A percentile compares a stretch with the other conserved stretches of the same genome.
These are phyloP conservation scores for Margarornis squamiger DNA, from an alignment of 2,797 vertebrate genomes.

Conservation along the genomic window DNA sequence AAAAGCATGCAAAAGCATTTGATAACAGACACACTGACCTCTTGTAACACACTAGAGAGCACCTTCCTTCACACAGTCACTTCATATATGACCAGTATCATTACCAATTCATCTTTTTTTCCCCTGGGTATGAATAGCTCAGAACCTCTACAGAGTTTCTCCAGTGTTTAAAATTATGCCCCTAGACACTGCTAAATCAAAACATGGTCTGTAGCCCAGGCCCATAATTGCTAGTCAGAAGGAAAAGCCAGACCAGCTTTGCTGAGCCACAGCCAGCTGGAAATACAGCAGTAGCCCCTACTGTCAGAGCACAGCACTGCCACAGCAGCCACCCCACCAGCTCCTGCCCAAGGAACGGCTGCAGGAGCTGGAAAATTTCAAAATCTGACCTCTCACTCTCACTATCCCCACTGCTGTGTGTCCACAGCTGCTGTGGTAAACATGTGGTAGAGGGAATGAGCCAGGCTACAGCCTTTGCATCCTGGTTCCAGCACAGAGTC, in stretches of 20 bases:
- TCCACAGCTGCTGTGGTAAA: not conserved
- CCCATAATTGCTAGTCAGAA: not conserved
- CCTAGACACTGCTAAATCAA: not conserved
- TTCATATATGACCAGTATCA: rapidly evolving
- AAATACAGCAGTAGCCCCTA: not conserved
- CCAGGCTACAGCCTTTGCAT: not conserved
- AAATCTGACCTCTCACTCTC: rapidly evolving
- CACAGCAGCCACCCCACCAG: not conserved
- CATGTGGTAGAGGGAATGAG: not conserved
- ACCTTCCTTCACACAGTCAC: not conserved
- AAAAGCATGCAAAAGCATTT: not conserved
- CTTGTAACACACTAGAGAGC: not conserved
- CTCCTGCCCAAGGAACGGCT: not conserved
- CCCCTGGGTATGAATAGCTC: not conserved
- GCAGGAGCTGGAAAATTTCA: rapidly evolving
- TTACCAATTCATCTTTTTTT: not conserved
- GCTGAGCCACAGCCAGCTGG: not conserved
- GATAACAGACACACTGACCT: not conserved
- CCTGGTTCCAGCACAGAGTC: not conserved
- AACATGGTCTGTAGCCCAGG: not conserved
- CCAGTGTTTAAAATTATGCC: not conserved
- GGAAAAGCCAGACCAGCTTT: not conserved
- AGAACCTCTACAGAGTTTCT: not conserved
- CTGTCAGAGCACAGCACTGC: not conserved
- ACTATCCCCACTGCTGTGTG: not conserved